A percentile compares a stretch with the other conserved stretches of the same genome.
Conservation (phyloP, 2,797 vertebrate species). For the Tarsius wallacei region DNA sequence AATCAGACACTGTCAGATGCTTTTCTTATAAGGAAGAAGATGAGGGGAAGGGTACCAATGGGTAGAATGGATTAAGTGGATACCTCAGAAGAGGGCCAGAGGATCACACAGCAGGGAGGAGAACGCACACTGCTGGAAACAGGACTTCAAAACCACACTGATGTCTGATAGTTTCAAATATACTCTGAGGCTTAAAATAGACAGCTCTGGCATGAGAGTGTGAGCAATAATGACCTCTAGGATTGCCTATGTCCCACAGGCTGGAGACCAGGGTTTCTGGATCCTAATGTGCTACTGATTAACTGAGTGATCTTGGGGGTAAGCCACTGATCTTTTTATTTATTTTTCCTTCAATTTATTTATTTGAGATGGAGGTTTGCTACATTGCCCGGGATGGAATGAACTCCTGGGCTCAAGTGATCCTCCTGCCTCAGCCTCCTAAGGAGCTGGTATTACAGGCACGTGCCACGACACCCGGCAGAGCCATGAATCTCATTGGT, state of each 20-base stretch:
- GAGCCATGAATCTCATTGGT: background rate
- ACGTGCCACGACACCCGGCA: background rate
- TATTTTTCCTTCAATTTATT: background rate
- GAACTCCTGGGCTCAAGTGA: background rate
- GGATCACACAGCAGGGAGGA: background rate
- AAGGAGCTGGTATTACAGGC: background rate
- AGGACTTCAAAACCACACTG: slow-evolving; percentile 12
- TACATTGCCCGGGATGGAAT: background rate
- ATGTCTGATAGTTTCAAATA: slow-evolving; percentile 14
- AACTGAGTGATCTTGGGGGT: background rate
- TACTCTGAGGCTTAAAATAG: slow-evolving; percentile 33
- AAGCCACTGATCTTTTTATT: background rate
- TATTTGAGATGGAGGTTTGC: background rate
- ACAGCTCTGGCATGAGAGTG: background rate
- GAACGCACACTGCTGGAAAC: background rate
- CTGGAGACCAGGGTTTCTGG: slow-evolving; percentile 5
- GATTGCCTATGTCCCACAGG: background rate
- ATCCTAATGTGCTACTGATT: background rate
- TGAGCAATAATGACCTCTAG: background rate
- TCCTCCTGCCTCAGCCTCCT: background rate
- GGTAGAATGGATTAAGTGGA: background rate
- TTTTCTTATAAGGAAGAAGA: slow-evolving; percentile 26
- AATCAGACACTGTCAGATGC: background rate
- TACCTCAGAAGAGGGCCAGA: slow-evolving; percentile 13
- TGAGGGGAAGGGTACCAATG: background rate